A percentile compares a stretch with the other conserved stretches of the same genome.
phyloP scores from a whole-genome alignment of 2,797 vertebrate species.

The Astyanax mexicanus region DNA sequence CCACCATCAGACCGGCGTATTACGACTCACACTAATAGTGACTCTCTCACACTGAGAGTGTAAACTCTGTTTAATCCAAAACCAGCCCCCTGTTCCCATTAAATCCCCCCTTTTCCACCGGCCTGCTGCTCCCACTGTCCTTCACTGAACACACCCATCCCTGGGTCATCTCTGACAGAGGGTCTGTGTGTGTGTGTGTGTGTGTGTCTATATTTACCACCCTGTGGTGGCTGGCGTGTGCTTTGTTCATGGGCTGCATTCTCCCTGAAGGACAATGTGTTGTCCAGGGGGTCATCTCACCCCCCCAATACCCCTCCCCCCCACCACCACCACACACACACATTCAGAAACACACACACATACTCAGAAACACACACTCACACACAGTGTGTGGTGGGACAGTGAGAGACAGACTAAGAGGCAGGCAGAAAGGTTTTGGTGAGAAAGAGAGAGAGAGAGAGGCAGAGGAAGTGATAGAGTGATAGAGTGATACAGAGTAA shows the following conservation, averaged over 20 bases:
- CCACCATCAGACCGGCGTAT: background rate
- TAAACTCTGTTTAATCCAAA: slow-evolving; percentile 26
- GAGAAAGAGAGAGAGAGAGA: slow-evolving; percentile 49
- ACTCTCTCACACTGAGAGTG: background rate
- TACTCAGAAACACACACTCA: background rate
- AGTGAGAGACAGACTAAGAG: slow-evolving; percentile 32
- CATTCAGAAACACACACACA: slow-evolving; percentile 42
- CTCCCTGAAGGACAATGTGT: slow-evolving; percentile 72
- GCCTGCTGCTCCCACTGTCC: slow-evolving; percentile 40
- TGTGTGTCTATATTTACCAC: slow-evolving; percentile 80
- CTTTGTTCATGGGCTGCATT: slow-evolving; percentile 73
- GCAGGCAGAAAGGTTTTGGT: slow-evolving; percentile 52
- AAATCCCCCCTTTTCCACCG: slow-evolving; percentile 48
- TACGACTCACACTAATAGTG: background rate
- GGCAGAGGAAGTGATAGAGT: slow-evolving; percentile 14
- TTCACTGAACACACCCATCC: slow-evolving; percentile 36
- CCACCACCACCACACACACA: slow-evolving; percentile 46
- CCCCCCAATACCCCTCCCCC: too few species aligned
- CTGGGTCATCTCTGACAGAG: slow-evolving; percentile 12
- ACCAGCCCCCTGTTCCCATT: slow-evolving; percentile 33
- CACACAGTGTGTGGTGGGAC: background rate
- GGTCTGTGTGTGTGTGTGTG: slow-evolving; percentile 41
- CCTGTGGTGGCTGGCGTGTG: slow-evolving; percentile 73
- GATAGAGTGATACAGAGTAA: slow-evolving; percentile 18
- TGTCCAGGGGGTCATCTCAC: slow-evolving; percentile 64